These are phyloP conservation scores for Dolichoris vasculosae DNA, from an alignment of 1,140 invertebrate species.

Conservation along the genomic window DNA sequence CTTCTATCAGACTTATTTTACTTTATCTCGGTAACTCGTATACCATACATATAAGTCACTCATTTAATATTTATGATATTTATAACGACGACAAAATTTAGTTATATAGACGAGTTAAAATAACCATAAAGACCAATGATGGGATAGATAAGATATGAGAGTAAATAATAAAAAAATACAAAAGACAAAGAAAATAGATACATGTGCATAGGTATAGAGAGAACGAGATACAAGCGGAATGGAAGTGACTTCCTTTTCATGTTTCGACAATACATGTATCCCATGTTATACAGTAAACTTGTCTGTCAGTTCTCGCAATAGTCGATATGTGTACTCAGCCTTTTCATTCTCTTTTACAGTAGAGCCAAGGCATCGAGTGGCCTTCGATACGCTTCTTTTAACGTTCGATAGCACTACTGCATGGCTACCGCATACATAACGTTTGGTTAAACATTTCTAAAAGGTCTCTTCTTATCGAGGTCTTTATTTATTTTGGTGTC, in stretches of 20 bases:
- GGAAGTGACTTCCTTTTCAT: not conserved
- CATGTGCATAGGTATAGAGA: too few species aligned
- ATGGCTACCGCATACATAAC: not conserved
- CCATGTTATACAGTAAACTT: not conserved
- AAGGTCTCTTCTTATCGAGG: too few species aligned
- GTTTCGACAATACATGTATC: not conserved
- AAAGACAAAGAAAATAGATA: not conserved
- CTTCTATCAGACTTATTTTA: not conserved
- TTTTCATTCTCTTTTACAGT: constrained; percentile 23
- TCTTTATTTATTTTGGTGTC: too few species aligned
- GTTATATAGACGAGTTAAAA: too few species aligned
- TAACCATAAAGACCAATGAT: too few species aligned
- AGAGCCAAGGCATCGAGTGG: not conserved
- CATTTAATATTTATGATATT: too few species aligned
- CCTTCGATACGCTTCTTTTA: constrained; percentile 25
- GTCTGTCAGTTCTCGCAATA: not conserved
- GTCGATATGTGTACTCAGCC: constrained; percentile 23
- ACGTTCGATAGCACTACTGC: not conserved
- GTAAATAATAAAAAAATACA: not conserved
- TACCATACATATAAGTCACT: too few species aligned
- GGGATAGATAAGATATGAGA: too few species aligned
- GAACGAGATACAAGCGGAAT: not conserved
- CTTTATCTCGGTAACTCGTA: too few species aligned
- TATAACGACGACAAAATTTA: too few species aligned
- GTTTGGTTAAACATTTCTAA: too few species aligned